Percentiles rank a stretch among this genome's conserved stretches.
These are phyloP conservation scores for Ctenopoma kingsleyae DNA, from an alignment of 2,797 vertebrate genomes.

Conservation along the genomic window DNA sequence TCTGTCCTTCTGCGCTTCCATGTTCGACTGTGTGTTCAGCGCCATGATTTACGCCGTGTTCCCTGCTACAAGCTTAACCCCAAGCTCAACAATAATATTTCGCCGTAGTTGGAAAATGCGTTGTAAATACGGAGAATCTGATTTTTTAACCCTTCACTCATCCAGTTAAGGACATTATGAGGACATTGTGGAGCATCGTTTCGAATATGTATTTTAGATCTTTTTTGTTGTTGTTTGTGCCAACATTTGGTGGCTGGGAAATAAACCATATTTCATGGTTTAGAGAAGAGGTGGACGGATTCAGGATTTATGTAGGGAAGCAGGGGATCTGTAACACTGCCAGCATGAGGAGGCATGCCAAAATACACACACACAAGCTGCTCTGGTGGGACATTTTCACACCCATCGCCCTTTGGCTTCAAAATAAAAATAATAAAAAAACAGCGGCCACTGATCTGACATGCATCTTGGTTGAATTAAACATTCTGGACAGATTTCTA, in stretches of 20 bases:
- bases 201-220: slow-evolving; percentile 23
- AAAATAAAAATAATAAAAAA: slow-evolving; percentile 19
- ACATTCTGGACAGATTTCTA: slow-evolving; percentile 24
- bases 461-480: slow-evolving; percentile 33
- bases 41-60: slow-evolving; percentile 72
- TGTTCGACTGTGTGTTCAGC: slow-evolving; percentile 76
- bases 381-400: slow-evolving; percentile 48
- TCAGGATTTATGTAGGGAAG: slow-evolving; percentile 69
- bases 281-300: slow-evolving; percentile 62
- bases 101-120: slow-evolving; percentile 63
- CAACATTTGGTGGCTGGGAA: slow-evolving; percentile 51
- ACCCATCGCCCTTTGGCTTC: slow-evolving; percentile 38
- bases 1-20: slow-evolving; percentile 79
- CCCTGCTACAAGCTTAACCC: slow-evolving; percentile 71
- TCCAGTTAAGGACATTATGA: slow-evolving; percentile 27
- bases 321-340: slow-evolving; percentile 63
- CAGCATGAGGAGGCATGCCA: slow-evolving; percentile 61
- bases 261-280: slow-evolving; percentile 67
- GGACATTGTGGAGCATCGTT: slow-evolving; percentile 33
- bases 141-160: slow-evolving; percentile 39
- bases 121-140: slow-evolving; percentile 46
- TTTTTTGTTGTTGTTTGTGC: slow-evolving; percentile 12
- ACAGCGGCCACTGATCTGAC: slow-evolving; percentile 21
- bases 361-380: slow-evolving; percentile 44
- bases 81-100: slow-evolving; percentile 76